phyloP scores from a whole-genome alignment of 2,113 vertebrate species.

The Thermophis baileyi region DNA sequence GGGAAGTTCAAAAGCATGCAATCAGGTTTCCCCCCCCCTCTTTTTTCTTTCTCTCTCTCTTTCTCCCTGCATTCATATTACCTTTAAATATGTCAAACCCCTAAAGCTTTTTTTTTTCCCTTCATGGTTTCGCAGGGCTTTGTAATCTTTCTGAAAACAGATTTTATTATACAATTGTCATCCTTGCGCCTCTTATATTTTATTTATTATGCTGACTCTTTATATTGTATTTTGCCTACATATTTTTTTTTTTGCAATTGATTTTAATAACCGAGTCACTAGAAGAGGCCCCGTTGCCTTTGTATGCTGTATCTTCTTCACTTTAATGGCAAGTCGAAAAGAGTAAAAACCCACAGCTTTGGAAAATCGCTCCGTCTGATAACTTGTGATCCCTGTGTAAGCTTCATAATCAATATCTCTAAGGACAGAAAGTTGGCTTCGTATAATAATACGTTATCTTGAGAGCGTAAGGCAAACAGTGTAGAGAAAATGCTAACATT shows the following conservation, averaged over 20 bases:
- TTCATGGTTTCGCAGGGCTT: not conserved
- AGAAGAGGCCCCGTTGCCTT: not conserved
- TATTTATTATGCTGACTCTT: not conserved
- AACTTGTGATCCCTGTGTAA: not conserved
- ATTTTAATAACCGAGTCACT: not conserved
- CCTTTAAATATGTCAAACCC: not conserved
- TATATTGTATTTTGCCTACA: not conserved
- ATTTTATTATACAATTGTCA: not conserved
- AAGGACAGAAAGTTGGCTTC: not conserved
- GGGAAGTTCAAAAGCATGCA: not conserved
- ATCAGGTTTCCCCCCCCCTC: not conserved
- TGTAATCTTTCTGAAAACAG: not conserved
- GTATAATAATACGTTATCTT: not conserved
- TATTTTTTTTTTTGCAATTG: not conserved
- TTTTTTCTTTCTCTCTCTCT: not conserved
- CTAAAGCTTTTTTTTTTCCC: not conserved
- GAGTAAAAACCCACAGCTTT: not conserved
- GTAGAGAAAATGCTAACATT: not conserved
- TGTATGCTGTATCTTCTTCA: not conserved
- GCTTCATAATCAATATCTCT: not conserved
- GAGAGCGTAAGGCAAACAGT: not conserved
- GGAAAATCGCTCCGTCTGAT: not conserved
- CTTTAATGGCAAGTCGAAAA: not conserved
- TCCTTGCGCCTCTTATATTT: not conserved
- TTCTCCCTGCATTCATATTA: not conserved